Evolutionary conservation across 1,140 invertebrate genomes (phyloP).

Genomic region (Glossosoma conforme): DNA sequence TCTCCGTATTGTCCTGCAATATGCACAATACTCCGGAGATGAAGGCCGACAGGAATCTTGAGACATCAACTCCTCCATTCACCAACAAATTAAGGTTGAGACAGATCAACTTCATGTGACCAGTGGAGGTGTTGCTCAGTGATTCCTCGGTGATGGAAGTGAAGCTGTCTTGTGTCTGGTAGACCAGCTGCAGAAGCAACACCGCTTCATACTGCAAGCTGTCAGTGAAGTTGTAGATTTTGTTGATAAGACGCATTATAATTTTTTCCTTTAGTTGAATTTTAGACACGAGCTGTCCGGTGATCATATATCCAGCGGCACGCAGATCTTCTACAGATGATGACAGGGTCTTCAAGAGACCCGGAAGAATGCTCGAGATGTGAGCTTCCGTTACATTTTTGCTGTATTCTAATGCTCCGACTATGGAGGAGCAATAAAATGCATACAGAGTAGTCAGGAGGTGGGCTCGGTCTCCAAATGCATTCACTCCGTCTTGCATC

Average conservation of each 20-base stretch:
- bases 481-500: constrained; percentile 60
- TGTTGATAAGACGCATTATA: constrained; percentile 57
- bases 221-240: constrained; percentile 52
- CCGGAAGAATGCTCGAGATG: constrained; percentile 63
- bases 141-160: constrained; percentile 49
- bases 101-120: constrained; percentile 48
- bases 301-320: constrained; percentile 69
- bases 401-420: constrained; percentile 60
- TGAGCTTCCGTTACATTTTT: constrained; percentile 60
- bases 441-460: constrained; percentile 66
- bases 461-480: constrained; percentile 54
- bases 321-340: constrained; percentile 65
- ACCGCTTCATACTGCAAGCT: constrained; percentile 52
- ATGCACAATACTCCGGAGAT: constrained; percentile 40
- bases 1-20: constrained; percentile 39
- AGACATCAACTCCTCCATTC: constrained; percentile 45
- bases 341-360: constrained; percentile 62
- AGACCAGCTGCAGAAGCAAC: constrained; percentile 57
- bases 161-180: constrained; percentile 52
- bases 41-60: constrained; percentile 51
- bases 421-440: constrained; percentile 69
- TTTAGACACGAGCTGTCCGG: constrained; percentile 63
- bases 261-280: constrained; percentile 56
- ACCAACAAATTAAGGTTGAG: constrained; percentile 49
- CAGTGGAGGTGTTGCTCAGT: constrained; percentile 45